Evolutionary conservation across 2,113 vertebrate genomes (phyloP).

Genomic region (Amblyornis subalaris): DNA sequence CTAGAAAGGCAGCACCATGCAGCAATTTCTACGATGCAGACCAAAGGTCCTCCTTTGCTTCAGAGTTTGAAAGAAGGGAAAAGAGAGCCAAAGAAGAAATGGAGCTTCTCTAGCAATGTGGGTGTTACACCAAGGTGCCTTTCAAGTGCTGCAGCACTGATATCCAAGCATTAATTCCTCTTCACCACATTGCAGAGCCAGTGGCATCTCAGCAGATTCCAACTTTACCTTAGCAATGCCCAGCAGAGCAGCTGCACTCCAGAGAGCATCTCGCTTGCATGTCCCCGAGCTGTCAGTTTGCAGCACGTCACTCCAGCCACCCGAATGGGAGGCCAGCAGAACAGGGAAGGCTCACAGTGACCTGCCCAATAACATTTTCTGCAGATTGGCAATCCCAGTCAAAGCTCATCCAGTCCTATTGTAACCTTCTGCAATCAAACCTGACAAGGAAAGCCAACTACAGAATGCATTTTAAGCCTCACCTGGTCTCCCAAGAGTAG

Average conservation of each 20-base stretch:
- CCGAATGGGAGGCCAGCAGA: background rate
- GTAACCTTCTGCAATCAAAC: background rate
- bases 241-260: constrained; percentile 57
- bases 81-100: background rate
- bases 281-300: constrained; percentile 36
- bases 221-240: constrained; percentile 10
- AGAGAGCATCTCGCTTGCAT: background rate
- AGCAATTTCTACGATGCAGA: background rate
- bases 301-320: constrained; percentile 37
- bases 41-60: background rate
- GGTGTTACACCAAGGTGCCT: background rate
- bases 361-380: background rate
- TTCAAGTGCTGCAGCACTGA: background rate
- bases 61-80: background rate
- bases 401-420: background rate
- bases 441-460: constrained; percentile 68
- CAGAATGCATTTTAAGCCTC: constrained; percentile 18
- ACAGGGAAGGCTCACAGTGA: background rate
- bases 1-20: background rate
- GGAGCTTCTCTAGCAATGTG: background rate
- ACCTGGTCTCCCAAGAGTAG: background rate
- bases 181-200: background rate
- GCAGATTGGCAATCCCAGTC: constrained; percentile 15
- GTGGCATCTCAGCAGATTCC: background rate
- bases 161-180: constrained; percentile 12